A percentile compares a stretch with the other conserved stretches of the same genome.
Evolutionary conservation across 2,797 vertebrate genomes (phyloP).

Genomic region (Pipistrellus kuhlii): DNA sequence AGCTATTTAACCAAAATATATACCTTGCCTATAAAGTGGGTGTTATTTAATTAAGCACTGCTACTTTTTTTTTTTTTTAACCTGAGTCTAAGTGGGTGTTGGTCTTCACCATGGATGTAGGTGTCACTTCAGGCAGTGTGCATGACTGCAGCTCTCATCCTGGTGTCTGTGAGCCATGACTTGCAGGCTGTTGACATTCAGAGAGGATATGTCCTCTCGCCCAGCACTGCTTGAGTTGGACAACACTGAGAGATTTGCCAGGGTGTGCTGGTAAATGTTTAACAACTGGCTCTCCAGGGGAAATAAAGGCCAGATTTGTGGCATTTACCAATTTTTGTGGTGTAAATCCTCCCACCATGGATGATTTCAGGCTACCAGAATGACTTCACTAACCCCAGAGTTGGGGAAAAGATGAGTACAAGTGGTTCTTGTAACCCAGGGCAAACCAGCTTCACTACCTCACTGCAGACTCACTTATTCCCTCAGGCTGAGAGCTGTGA

Average conservation of each 20-base stretch:
- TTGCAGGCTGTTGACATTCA: background rate
- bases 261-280: constrained; percentile 17
- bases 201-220: background rate
- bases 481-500: background rate
- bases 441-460: background rate
- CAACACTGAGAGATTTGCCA: constrained; percentile 15
- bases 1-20: constrained; percentile 1
- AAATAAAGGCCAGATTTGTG: constrained; percentile 54
- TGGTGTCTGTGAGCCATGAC: background rate
- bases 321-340: constrained; percentile 33
- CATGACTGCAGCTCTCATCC: background rate
- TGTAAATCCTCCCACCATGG: constrained; percentile 48
- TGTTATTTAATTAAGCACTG: background rate
- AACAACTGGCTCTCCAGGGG: constrained; percentile 3
- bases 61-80: constrained; percentile 33
- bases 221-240: background rate
- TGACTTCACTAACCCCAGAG: constrained; percentile 39
- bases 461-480: background rate
- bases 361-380: constrained; percentile 58
- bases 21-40: background rate
- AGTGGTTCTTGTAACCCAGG: background rate
- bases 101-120: background rate
- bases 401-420: constrained; percentile 16
- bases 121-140: background rate
- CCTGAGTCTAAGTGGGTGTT: background rate